phyloP scores from a whole-genome alignment of 2,797 vertebrate species.

The Cephalopachus bancanus region DNA sequence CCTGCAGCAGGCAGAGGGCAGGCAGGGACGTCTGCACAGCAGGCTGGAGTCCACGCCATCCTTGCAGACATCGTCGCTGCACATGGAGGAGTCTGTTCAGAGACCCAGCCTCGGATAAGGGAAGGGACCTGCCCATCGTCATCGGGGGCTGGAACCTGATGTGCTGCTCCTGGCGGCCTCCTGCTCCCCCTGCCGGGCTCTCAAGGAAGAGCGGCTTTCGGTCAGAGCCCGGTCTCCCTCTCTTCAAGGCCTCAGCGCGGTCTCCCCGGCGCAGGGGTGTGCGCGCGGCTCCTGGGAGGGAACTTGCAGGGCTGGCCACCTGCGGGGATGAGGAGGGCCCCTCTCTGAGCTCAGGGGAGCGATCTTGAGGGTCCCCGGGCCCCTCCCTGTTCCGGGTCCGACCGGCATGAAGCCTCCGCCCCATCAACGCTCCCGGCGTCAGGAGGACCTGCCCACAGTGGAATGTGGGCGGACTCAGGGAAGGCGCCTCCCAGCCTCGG shows the following conservation, averaged over 20 bases:
- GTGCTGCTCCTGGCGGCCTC: fast-evolving
- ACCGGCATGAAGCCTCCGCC: too few relatives aligned
- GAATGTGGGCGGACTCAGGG: fast-evolving
- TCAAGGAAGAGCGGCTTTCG: not conserved
- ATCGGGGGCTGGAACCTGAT: not conserved
- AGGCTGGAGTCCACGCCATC: not conserved
- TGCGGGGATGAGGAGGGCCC: too few relatives aligned
- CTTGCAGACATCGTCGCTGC: too few relatives aligned
- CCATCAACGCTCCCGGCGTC: too few relatives aligned
- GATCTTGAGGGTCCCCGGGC: not conserved
- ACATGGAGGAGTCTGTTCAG: not conserved
- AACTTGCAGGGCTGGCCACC: too few relatives aligned
- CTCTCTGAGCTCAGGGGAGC: fast-evolving
- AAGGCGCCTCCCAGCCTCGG: not conserved
- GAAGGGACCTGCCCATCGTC: not conserved
- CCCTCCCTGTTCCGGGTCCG: too few relatives aligned
- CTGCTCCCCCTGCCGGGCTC: not conserved
- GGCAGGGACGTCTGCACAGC: not conserved
- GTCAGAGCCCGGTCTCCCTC: not conserved
- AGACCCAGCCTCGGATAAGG: not conserved
- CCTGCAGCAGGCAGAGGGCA: not conserved
- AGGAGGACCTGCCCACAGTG: too few relatives aligned
- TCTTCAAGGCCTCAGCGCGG: not conserved
- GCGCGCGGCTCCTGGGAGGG: not conserved
- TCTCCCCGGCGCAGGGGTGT: not conserved